These are phyloP conservation scores for Poeciliopsis turneri DNA, from an alignment of 2,797 vertebrate species.

Conservation along the genomic window DNA sequence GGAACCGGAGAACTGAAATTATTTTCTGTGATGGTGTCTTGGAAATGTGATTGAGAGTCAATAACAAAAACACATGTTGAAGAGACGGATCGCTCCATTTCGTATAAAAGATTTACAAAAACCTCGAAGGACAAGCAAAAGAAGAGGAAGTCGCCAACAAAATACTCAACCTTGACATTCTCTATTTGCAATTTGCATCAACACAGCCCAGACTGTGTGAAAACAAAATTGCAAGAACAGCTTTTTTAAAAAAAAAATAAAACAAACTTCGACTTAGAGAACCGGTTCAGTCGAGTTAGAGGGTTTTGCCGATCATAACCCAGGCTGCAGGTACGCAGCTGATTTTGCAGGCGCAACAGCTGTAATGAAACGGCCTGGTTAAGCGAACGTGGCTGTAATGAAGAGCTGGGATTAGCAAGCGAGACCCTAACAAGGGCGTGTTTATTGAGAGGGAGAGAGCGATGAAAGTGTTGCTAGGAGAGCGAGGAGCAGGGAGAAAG, in stretches of 20 bases:
- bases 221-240: neutral
- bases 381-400: constrained; percentile 64
- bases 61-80: neutral
- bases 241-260: neutral
- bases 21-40: neutral
- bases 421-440: constrained; percentile 65
- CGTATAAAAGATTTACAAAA: neutral
- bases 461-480: constrained; percentile 68
- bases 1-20: neutral
- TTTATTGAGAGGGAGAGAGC: constrained; percentile 74
- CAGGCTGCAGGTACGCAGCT: constrained; percentile 23
- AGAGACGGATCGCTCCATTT: neutral
- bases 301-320: constrained; percentile 36
- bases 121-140: neutral
- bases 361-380: constrained; percentile 64
- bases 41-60: neutral
- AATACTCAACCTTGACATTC: neutral
- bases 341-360: constrained; percentile 59
- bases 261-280: neutral
- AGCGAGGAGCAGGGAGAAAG: constrained; percentile 25
- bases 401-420: constrained; percentile 73
- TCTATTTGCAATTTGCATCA: neutral
- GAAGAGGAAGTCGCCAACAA: neutral
- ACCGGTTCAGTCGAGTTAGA: constrained; percentile 29
- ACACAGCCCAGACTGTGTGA: neutral